Conservation (phyloP, 2,888 invertebrate genomes). For the Pachydiplax longipennis region DNA sequence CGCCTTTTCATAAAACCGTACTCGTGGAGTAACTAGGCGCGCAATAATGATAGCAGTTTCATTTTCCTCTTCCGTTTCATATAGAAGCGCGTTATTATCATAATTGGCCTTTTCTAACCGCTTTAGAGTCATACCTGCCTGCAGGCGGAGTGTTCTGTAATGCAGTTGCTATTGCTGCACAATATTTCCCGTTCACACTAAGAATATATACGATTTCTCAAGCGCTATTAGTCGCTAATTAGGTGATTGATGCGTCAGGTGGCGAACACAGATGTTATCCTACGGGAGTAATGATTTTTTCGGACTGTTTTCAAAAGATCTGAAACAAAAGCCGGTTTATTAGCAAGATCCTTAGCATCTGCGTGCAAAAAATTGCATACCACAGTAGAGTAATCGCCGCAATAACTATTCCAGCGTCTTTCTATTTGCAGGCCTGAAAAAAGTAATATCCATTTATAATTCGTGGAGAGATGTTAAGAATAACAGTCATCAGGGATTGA, state of each 20-base stretch:
- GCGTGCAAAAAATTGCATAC: neutral
- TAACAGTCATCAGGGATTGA: neutral
- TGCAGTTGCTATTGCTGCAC: neutral
- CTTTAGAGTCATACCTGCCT: neutral
- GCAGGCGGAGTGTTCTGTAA: neutral
- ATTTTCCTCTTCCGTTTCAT: neutral
- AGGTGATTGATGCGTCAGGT: neutral
- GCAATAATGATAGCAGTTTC: neutral
- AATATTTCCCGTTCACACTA: neutral
- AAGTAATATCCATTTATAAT: neutral
- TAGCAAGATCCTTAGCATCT: neutral
- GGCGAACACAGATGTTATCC: neutral
- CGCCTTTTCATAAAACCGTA: neutral
- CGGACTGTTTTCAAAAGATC: neutral
- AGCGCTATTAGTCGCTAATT: neutral
- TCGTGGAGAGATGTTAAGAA: neutral
- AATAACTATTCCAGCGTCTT: neutral
- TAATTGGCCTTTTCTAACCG: slow-evolving; percentile 4
- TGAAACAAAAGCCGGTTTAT: neutral
- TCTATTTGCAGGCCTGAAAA: neutral
- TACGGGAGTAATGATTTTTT: neutral
- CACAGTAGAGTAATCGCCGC: neutral
- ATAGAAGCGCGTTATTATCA: neutral
- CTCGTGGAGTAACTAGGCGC: neutral
- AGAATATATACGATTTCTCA: neutral